Evolutionary conservation across 2,797 vertebrate species (phyloP), one percentile per base, ranked within the genome.

Genomic region (Sebastes melanostomus): DNA sequence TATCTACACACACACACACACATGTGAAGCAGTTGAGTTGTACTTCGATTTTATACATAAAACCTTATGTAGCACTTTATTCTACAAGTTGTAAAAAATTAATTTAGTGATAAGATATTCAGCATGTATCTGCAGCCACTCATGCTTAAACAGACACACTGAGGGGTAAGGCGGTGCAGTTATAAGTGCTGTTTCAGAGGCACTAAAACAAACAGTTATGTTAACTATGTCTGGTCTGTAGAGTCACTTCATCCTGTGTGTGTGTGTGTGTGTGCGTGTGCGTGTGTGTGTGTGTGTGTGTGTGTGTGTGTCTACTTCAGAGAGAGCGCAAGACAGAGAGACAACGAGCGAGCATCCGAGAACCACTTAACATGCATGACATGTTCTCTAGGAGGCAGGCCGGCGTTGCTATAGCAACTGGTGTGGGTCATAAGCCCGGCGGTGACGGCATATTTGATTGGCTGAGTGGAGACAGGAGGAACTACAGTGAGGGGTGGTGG

Each of bases 311-410:
- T 84, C 27, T 72, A 75, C 74, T 84, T 86, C 75, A 83, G 82
- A 85, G 77, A 50, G 67, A 66, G 76, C 5, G 38, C 22, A 73
- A 86, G 78, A 71, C 68, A 75, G 76, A 75, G 78, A 91, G 84
- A 91, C 88, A 89, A 85, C 84, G 69, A 78, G 84, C 1, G 83
- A 94, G 88, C 88, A 90, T 93, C 91, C 81, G 83, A 89, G 88
- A 92, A 86, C 86, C 96, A 97, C 97, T 99, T 99, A 98, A 98
- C 96, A 99, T 99, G 98, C 98, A 98, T 96, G 96, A 96, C 97
- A 96, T 97, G 97, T 97, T 97, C 97, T 96, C 95, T 89, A 86
- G 97, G 97, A 98, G 97, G 97, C 93, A 95, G 94, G 92, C 86
- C 86, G 87, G 77, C 46, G 93, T 95, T 94, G 88, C 94, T 89